phyloP scores from a whole-genome alignment of 2,888 invertebrate species.

The Heliconius aoede region DNA sequence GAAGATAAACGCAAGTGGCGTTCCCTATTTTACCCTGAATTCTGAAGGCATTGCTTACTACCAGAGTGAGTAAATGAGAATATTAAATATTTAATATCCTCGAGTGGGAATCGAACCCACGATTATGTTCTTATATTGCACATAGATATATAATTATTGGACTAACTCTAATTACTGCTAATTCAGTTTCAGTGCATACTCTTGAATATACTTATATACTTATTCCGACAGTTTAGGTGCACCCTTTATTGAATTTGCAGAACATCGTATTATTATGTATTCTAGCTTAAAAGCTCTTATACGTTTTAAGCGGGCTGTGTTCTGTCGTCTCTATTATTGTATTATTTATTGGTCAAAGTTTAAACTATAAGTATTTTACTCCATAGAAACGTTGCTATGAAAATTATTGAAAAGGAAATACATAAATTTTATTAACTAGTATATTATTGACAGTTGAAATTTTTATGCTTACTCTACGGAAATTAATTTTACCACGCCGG shows the following conservation, averaged over 20 bases:
- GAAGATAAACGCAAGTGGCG: too few species aligned
- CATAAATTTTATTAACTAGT: too few species aligned
- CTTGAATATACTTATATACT: background rate
- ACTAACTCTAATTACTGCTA: background rate
- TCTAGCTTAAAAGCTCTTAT: slow-evolving; percentile 21
- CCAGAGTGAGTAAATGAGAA: too few species aligned
- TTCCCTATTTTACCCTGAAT: too few species aligned
- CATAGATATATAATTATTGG: background rate
- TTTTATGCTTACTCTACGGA: too few species aligned
- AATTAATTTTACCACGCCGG: too few species aligned
- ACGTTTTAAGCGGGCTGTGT: background rate
- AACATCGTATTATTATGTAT: slow-evolving; percentile 9
- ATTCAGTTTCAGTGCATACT: slow-evolving; percentile 17
- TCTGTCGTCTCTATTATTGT: background rate
- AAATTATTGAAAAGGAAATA: background rate
- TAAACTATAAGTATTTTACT: background rate
- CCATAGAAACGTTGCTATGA: background rate
- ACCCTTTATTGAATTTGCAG: slow-evolving; percentile 1
- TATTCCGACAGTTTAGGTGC: background rate
- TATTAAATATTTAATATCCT: too few species aligned
- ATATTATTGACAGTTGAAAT: too few species aligned
- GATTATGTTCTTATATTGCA: background rate
- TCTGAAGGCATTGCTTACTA: too few species aligned
- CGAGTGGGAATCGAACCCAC: too few species aligned
- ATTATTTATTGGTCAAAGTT: slow-evolving; percentile 4